A percentile compares a stretch with the other conserved stretches of the same genome.
Evolutionary conservation across 2,113 vertebrate genomes (phyloP).

Genomic region (Salminus brasiliensis): DNA sequence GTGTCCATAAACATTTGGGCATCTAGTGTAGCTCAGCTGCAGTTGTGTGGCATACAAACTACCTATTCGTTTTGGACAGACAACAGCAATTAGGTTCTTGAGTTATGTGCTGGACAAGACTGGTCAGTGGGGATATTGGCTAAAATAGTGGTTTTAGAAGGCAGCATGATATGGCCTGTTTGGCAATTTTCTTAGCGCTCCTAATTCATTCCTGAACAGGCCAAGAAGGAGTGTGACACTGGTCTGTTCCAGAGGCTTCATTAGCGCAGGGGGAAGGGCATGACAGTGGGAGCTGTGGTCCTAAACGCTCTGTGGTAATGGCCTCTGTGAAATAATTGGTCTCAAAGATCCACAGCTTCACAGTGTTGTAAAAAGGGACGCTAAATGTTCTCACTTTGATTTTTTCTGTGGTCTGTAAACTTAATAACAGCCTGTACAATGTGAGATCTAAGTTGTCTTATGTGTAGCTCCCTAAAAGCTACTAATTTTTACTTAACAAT

Average conservation of each 20-base stretch:
- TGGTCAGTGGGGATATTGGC: not conserved
- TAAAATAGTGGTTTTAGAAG: not conserved
- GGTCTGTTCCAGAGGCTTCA: not conserved
- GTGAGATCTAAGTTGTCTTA: not conserved
- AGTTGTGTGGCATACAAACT: not conserved
- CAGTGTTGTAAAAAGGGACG: not conserved
- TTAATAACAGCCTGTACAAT: not conserved
- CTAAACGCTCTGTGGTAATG: constrained; percentile 13
- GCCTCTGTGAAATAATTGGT: constrained; percentile 26
- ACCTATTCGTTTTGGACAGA: not conserved
- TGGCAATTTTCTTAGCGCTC: not conserved
- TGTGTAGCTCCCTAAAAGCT: not conserved
- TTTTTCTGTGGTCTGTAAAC: not conserved
- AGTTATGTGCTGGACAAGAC: not conserved
- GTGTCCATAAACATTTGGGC: too few relatives aligned
- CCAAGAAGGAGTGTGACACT: not conserved
- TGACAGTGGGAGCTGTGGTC: not conserved
- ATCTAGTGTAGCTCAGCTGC: not conserved
- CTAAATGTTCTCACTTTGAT: not conserved
- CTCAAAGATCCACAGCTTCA: constrained; percentile 21
- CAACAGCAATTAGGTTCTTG: not conserved
- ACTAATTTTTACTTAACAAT: too few relatives aligned
- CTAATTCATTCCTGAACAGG: not conserved
- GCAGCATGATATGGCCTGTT: not conserved
- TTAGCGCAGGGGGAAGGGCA: constrained; percentile 12